Evolutionary conservation across 2,113 vertebrate genomes (phyloP), one percentile per base, ranked within the genome.

Genomic region (Cervus canadensis): DNA sequence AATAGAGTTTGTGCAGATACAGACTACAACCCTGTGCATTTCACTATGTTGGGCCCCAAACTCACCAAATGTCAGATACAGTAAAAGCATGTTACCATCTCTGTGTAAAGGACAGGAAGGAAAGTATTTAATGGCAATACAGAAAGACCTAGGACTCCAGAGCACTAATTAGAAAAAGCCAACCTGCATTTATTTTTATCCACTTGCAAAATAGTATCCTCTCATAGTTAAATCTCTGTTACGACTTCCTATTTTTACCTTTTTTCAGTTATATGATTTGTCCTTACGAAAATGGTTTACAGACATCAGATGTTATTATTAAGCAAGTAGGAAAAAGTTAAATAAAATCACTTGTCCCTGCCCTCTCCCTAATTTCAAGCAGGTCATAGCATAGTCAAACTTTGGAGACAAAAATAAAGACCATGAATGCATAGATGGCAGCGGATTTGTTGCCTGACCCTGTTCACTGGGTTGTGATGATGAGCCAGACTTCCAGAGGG

Each of bases 251-350:
- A 11, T 45, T 50, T 87, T 62, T 82, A 43, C 59, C 60, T 50
- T 91, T 88, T 59, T 33, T 82, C 64, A 52, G 40, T 95, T 52
- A 10, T 64, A 91, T n/a, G 16, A 23, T 89, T 74, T 84, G 59
- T 62, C 62, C 10, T 71, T 60, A 56, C 45, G 88, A 89, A 97
- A 94, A 57, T 36, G 64, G 85, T 86, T 50, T 86, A 59, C 17
- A 85, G 54, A 15, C 56, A n/a, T 64, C 19, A 84, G 56, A 12
- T 19, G 33, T 79, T 76, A 40, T 89, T 94, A 36, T 48, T 83
- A 96, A 86, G 36, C 13, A 97, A 91, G 23, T 59, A 56, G 36
- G 17, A 91, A 85, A 82, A 92, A 33, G 1, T n/a, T 89, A 59
- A 95, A 85, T 59, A 67, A 87, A 87, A 30, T 9, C 40, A 36